Percentiles rank a stretch among this genome's conserved stretches.
Conservation (phyloP, 2,113 vertebrate species). For the Ochotona princeps region DNA sequence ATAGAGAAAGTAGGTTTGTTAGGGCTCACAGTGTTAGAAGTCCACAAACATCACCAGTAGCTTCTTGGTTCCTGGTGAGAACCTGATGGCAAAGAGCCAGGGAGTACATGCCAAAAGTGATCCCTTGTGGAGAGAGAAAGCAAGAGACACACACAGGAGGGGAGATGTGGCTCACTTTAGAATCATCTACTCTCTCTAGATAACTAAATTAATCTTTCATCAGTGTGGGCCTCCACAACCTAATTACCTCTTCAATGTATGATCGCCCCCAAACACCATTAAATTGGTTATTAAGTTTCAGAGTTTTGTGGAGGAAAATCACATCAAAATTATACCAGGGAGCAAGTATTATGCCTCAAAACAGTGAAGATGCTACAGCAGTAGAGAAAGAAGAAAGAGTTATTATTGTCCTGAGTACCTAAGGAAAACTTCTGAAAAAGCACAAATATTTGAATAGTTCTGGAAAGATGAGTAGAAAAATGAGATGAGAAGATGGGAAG, state of each 20-base stretch:
- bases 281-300: not conserved
- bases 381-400: not conserved
- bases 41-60: not conserved
- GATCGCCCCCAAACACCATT: not conserved
- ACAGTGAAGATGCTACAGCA: not conserved
- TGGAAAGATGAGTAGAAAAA: not conserved
- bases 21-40: not conserved
- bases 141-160: not conserved
- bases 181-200: not conserved
- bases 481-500: not conserved
- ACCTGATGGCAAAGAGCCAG: not conserved
- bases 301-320: not conserved
- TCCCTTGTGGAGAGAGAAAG: not conserved
- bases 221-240: not conserved
- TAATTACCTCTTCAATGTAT: not conserved
- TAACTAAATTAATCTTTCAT: not conserved
- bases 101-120: not conserved
- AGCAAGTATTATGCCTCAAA: slow-evolving; percentile 35
- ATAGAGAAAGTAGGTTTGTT: not conserved
- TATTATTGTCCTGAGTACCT: not conserved
- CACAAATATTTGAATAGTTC: not conserved
- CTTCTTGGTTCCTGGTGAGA: not conserved
- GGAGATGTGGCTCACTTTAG: not conserved
- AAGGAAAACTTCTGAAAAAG: slow-evolving; percentile 14
- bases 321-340: not conserved